Evolutionary conservation across 1,140 invertebrate species (phyloP).

Genomic region (Diachasma alloeum): DNA sequence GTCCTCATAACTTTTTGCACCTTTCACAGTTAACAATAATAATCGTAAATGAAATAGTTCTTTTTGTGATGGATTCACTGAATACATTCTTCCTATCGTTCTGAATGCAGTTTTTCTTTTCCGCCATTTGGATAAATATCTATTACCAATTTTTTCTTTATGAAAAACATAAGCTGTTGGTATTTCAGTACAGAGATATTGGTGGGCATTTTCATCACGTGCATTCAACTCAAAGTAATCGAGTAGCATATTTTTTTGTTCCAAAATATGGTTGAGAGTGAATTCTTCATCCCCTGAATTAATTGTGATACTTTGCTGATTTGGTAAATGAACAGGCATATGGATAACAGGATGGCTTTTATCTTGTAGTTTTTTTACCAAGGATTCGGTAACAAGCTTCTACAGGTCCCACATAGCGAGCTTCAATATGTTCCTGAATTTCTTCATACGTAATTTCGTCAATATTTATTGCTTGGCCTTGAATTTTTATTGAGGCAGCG

Average conservation of each 20-base stretch:
- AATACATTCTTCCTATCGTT: neutral
- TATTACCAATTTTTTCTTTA: constrained; percentile 1
- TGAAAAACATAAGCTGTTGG: neutral
- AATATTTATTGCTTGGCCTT: neutral
- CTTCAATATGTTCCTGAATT: constrained; percentile 27
- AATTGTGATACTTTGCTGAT: too few species aligned
- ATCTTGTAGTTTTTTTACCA: too few species aligned
- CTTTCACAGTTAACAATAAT: constrained; percentile 8
- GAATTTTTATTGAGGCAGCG: neutral
- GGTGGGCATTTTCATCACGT: neutral
- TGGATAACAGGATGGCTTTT: too few species aligned
- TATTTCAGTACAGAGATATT: neutral
- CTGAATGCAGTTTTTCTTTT: neutral
- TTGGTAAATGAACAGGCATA: too few species aligned
- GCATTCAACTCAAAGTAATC: constrained; percentile 12
- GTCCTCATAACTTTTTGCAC: constrained; percentile 15
- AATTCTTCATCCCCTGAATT: too few species aligned
- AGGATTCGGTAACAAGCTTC: too few species aligned
- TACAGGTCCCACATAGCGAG: too few species aligned
- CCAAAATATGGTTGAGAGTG: constrained; percentile 12
- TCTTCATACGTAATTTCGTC: constrained; percentile 24
- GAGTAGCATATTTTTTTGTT: constrained; percentile 12
- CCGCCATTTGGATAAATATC: neutral
- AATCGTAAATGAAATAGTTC: constrained; percentile 25
- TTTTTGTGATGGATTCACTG: neutral